These are phyloP conservation scores for Synergus gifuensis DNA, from an alignment of 2,888 invertebrate species.

Conservation along the genomic window DNA sequence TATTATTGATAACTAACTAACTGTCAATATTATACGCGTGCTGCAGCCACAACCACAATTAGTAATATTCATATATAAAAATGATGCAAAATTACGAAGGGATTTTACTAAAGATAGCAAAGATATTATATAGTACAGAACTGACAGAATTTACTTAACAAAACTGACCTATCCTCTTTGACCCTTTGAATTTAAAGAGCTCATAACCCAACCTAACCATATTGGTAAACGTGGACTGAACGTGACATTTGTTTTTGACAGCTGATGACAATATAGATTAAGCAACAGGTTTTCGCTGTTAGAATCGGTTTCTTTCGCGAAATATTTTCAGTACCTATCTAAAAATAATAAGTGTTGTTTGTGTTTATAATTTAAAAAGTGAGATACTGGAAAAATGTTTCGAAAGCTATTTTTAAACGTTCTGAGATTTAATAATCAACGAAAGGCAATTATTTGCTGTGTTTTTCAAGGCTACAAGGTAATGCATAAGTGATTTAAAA, in stretches of 20 bases:
- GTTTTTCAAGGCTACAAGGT: slow-evolving; percentile 1
- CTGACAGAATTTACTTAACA: too few species aligned
- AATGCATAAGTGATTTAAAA: not conserved
- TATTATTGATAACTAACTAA: too few species aligned
- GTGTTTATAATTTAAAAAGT: not conserved
- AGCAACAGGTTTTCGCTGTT: not conserved
- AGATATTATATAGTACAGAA: too few species aligned
- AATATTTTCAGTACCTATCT: not conserved
- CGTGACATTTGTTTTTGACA: not conserved
- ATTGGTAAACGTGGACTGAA: not conserved
- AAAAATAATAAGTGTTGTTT: not conserved
- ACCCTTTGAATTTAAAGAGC: too few species aligned
- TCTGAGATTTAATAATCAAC: slow-evolving; percentile 12
- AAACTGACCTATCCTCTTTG: not conserved
- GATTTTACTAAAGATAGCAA: too few species aligned
- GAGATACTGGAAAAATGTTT: not conserved
- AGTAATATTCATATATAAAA: too few species aligned
- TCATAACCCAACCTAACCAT: not conserved
- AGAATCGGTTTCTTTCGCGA: not conserved
- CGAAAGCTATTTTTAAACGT: not conserved
- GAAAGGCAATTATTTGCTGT: slow-evolving; percentile 7
- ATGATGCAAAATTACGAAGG: too few species aligned
- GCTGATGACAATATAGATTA: not conserved
- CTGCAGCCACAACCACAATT: too few species aligned
- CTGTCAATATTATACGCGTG: too few species aligned